Evolutionary conservation across 2,113 vertebrate species (phyloP), one percentile per base, ranked within the genome.

Genomic region (Onychorhynchus coronatus): DNA sequence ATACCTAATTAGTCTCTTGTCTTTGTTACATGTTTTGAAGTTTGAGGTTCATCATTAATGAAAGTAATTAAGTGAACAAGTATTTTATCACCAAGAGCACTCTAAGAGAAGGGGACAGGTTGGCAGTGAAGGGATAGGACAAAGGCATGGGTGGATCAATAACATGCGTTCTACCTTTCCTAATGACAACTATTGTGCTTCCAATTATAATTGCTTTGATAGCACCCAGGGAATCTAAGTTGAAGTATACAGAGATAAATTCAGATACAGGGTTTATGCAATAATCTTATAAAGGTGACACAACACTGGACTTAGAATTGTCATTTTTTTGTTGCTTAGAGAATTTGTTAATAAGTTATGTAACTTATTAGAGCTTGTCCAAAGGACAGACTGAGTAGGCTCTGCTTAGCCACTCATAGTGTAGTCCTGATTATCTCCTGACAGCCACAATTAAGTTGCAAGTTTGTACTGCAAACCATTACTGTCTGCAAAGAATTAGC

Each of bases 51-150:
- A 83, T 95, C 35, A 50, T 92, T 85, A 96, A 74, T 59, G 70
- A 83, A 97, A 88, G 82, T 95, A 97, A 94, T 97, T 93, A 96
- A 96, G 77, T 47, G 80, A 94, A 70, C 83, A 95, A 90, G 68
- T 78, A 77, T 95, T 95, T 91, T 93, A 68, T 93, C 66, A 70
- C 47, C 55, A 59, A 4, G 18, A 47, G n/a, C 42, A 23, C 65
- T 74, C 82, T 79, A 37, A 86, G 47, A 77, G 44, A 77, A 66
- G 52, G 75, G 52, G 63, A 83, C 44, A 77, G 59, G 41, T 17
- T 78, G 74, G 70, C 21, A 8, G 33, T 47, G 53, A 94, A 85
- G 27, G 44, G 55, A 66, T 31, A 78, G 85, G 70, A 85, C 58
- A 61, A 77, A 96, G 46, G 35, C 78, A 61, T 10, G 31, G 20